Percentiles rank a stretch among this genome's conserved stretches.
Evolutionary conservation across 30 jellyfish, hydroid and myxozoan species (phyloP).

Genomic region (Nemopilema nomurai): DNA sequence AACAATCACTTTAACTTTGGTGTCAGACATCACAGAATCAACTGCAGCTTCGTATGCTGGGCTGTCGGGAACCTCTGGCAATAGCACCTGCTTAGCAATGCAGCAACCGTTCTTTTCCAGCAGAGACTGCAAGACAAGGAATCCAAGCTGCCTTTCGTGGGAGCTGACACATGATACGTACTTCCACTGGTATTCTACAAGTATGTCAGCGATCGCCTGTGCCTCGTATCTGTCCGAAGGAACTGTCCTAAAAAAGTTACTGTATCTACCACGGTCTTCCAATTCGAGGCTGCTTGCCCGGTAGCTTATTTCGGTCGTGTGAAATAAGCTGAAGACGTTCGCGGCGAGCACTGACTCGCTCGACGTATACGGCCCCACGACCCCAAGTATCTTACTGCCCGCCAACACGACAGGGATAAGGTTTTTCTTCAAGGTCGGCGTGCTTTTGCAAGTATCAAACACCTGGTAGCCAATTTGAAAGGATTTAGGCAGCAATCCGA

Average conservation of each 20-base stretch:
- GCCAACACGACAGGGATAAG: constrained; percentile 28
- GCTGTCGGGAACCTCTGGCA: constrained; percentile 57
- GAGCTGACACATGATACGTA: constrained; percentile 67
- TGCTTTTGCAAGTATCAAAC: constrained; percentile 69
- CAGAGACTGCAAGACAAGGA: constrained; percentile 23
- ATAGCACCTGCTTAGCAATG: constrained; percentile 45
- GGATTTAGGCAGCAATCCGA: constrained; percentile 43
- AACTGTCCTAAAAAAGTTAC: constrained; percentile 68
- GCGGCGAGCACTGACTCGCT: constrained; percentile 71
- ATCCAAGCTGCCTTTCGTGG: constrained; percentile 62
- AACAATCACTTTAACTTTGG: constrained; percentile 63
- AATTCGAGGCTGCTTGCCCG: constrained; percentile 65
- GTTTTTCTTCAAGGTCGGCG: constrained; percentile 36
- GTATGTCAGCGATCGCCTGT: constrained; percentile 49
- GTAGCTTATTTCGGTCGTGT: constrained; percentile 59
- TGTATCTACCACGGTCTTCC: constrained; percentile 69
- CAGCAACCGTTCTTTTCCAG: constrained; percentile 38
- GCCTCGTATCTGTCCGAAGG: constrained; percentile 84
- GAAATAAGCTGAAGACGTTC: constrained; percentile 68
- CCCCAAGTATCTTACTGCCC: constrained; percentile 39
- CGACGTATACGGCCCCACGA: constrained; percentile 75
- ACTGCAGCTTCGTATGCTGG: constrained; percentile 43
- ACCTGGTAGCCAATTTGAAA: constrained; percentile 60
- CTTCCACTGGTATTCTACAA: constrained; percentile 53
- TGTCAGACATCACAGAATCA: constrained; percentile 17